Evolutionary conservation across 1,140 invertebrate species (phyloP).

Genomic region (Saxidomus purpurata): DNA sequence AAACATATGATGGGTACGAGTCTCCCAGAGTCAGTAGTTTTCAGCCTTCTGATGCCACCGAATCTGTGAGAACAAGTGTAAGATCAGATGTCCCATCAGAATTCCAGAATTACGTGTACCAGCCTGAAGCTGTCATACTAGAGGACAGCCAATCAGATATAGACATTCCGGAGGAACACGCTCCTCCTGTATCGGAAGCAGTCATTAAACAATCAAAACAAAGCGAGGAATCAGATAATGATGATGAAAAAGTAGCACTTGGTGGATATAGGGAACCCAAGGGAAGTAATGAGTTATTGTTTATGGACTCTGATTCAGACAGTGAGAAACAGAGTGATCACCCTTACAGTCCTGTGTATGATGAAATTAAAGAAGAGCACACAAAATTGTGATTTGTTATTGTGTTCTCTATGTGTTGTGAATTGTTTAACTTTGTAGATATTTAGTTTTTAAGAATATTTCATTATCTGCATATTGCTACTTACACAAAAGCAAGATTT

Average conservation of each 20-base stretch:
- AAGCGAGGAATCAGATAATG: neutral
- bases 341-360: constrained; percentile 61
- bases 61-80: neutral
- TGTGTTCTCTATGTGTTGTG: neutral
- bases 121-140: constrained; percentile 33
- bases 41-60: constrained; percentile 41
- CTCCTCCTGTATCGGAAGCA: constrained; percentile 32
- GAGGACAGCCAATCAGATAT: constrained; percentile 34
- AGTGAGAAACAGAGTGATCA: constrained; percentile 41
- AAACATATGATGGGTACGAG: constrained; percentile 53
- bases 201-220: constrained; percentile 7
- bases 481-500: neutral
- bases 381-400: constrained; percentile 51
- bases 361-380: constrained; percentile 51
- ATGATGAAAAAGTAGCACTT: constrained; percentile 17
- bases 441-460: neutral
- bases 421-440: neutral
- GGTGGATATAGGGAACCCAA: constrained; percentile 46
- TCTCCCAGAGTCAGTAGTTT: constrained; percentile 59
- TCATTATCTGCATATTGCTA: constrained; percentile 10
- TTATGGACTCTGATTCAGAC: constrained; percentile 17
- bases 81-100: constrained; percentile 26
- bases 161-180: constrained; percentile 54
- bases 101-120: constrained; percentile 22
- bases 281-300: constrained; percentile 44